Evolutionary conservation across 2,888 invertebrate genomes (phyloP).

Genomic region (Melanostoma scalare): DNA sequence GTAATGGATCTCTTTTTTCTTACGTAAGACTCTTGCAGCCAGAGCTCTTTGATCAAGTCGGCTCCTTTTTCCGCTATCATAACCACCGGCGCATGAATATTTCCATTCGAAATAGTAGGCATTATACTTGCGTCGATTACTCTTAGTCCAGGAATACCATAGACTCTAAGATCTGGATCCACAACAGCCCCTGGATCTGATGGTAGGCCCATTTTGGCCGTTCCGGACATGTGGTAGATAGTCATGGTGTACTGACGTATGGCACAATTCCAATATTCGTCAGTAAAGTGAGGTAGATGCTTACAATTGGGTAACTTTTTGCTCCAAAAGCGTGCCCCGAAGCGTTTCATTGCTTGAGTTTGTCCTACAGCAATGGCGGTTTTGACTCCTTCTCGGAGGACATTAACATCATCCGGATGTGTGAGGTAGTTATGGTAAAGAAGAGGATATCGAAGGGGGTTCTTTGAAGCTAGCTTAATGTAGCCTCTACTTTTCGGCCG

Average conservation of each 20-base stretch:
- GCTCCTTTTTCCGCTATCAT: conserved; percentile 95
- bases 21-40: conserved; percentile 82
- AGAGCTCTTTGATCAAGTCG: conserved; percentile 89
- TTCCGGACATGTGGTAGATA: conserved; percentile 93
- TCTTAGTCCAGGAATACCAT: conserved; percentile 89
- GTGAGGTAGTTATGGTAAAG: conserved; percentile 96
- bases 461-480: conserved; percentile 87
- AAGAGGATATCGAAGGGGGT: conserved; percentile 91
- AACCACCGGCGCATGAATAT: conserved; percentile 93
- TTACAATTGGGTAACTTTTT: conserved; percentile 92
- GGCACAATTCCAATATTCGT: conserved; percentile 93
- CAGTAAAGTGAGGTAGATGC: conserved; percentile 89
- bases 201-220: conserved; percentile 92
- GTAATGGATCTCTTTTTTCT: conserved; percentile 55
- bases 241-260: conserved; percentile 93
- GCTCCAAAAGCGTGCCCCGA: conserved; percentile 90
- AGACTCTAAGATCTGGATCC: conserved; percentile 89
- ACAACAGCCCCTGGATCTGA: conserved; percentile 91
- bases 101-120: conserved; percentile 93
- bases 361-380: conserved; percentile 91
- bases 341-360: conserved; percentile 89
- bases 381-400: conserved; percentile 93
- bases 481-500: conserved; percentile 93
- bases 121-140: conserved; percentile 95
- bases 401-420: conserved; percentile 91